Percentiles rank a stretch among this genome's conserved stretches.
Conservation (phyloP, 2,888 invertebrate species). For the Lasioglossum calceatum region DNA sequence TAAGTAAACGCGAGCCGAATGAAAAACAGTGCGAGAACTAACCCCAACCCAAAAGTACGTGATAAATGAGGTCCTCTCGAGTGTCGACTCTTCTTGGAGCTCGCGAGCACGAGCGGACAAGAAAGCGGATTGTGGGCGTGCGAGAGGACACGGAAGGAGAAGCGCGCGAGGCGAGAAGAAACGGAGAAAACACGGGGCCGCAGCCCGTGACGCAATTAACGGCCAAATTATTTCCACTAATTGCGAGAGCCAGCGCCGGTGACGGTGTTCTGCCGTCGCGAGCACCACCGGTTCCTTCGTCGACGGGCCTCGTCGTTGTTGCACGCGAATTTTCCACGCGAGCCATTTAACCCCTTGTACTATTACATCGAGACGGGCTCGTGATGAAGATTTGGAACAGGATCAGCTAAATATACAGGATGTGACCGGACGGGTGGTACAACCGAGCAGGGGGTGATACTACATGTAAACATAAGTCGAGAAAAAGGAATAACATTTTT, state of each 20-base stretch:
- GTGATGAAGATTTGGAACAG: neutral
- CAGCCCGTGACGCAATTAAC: conserved; percentile 70
- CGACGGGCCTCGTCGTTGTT: neutral
- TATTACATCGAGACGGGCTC: neutral
- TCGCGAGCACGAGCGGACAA: neutral
- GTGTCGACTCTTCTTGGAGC: neutral
- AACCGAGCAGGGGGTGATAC: too few relatives aligned
- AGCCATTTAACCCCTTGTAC: neutral
- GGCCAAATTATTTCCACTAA: conserved; percentile 70
- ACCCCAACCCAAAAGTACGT: neutral
- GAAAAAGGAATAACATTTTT: too few relatives aligned
- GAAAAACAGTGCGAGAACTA: neutral
- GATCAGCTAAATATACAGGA: neutral
- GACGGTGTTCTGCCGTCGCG: conserved; percentile 33
- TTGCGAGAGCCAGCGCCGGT: conserved; percentile 54
- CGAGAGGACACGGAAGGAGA: conserved; percentile 21
- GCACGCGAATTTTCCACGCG: conserved; percentile 37
- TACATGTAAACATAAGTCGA: too few relatives aligned
- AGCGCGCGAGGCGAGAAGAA: conserved; percentile 25
- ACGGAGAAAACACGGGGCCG: conserved; percentile 62
- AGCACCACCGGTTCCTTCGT: conserved; percentile 3
- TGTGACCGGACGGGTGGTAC: too few relatives aligned
- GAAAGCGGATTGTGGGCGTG: conserved; percentile 29
- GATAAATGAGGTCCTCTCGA: neutral
- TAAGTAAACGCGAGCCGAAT: neutral